Evolutionary conservation across 2,113 vertebrate genomes (phyloP).

Genomic region (Spizaetus ornatus): DNA sequence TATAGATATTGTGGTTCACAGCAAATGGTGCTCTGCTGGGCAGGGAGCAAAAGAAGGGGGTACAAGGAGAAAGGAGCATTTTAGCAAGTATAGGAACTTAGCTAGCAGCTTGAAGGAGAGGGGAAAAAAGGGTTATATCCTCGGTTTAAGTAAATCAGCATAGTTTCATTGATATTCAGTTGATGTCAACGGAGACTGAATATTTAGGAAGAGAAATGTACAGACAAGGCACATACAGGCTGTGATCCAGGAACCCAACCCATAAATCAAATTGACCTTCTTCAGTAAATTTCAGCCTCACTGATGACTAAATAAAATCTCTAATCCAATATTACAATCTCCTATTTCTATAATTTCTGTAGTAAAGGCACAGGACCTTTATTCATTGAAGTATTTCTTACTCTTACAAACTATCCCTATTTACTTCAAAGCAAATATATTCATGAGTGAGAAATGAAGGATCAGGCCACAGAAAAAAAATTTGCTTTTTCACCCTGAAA

Average conservation of each 20-base stretch:
- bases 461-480: neutral
- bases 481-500: neutral
- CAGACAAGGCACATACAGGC: neutral
- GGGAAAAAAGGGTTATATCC: neutral
- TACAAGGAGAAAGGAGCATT: neutral
- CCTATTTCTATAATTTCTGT: neutral
- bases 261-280: neutral
- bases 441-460: neutral
- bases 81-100: neutral
- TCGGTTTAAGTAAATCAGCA: neutral
- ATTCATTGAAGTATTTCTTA: neutral
- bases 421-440: neutral
- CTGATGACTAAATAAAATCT: neutral
- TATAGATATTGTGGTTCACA: neutral
- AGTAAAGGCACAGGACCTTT: neutral
- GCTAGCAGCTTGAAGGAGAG: neutral
- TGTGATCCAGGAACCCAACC: neutral
- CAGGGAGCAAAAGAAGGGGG: neutral
- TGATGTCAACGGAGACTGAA: neutral
- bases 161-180: neutral
- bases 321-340: neutral
- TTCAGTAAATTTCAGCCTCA: neutral
- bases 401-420: neutral
- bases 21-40: neutral
- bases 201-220: neutral